These are phyloP conservation scores for Sebastes vulpes DNA, from an alignment of 2,797 vertebrate genomes.

Conservation along the genomic window DNA sequence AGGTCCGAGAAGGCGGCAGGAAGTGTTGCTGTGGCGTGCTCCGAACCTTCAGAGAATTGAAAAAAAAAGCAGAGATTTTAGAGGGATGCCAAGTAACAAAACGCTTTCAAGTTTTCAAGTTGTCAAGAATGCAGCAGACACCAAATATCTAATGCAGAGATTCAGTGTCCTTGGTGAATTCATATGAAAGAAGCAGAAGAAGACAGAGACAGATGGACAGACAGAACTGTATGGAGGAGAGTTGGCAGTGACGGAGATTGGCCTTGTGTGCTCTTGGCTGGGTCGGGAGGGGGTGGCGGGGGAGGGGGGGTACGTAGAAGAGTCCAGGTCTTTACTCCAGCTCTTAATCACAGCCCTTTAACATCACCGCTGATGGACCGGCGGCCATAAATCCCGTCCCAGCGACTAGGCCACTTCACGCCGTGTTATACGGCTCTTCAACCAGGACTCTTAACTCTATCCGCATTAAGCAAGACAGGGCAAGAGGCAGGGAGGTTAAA, in stretches of 20 bases:
- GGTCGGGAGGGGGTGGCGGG: background rate
- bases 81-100: conserved; percentile 7
- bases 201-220: conserved; percentile 36
- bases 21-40: conserved; percentile 91
- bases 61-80: conserved; percentile 22
- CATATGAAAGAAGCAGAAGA: conserved; percentile 19
- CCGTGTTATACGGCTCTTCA: conserved; percentile 70
- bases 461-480: conserved; percentile 59
- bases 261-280: conserved; percentile 73
- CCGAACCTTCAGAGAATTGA: conserved; percentile 84
- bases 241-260: conserved; percentile 53
- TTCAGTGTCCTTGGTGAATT: conserved; percentile 41
- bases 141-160: conserved; percentile 32
- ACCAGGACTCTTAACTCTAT: conserved; percentile 70
- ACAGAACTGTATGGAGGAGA: conserved; percentile 20
- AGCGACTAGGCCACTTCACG: conserved; percentile 73
- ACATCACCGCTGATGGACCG: conserved; percentile 79
- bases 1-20: conserved; percentile 90
- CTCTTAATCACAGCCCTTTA: conserved; percentile 86
- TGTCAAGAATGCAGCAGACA: conserved; percentile 33
- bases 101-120: conserved; percentile 30
- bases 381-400: conserved; percentile 81
- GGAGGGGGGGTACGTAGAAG: background rate
- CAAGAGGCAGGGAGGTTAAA: conserved; percentile 28
- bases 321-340: conserved; percentile 70